Conservation (phyloP, 2,888 invertebrate genomes). For the Eupeodes luniger region DNA sequence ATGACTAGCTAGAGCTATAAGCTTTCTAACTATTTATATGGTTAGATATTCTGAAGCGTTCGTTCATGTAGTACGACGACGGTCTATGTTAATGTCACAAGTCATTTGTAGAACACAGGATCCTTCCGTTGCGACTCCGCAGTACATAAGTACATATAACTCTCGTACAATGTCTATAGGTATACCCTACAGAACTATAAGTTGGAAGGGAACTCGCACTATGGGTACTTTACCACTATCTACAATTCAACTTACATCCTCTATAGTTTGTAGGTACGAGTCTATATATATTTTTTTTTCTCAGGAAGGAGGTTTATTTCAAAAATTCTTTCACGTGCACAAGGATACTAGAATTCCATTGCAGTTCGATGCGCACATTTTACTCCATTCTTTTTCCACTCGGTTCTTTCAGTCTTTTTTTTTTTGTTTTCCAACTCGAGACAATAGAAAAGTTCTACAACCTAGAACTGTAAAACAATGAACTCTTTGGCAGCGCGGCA, state of each 20-base stretch:
- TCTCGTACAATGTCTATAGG: not conserved
- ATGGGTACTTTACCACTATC: not conserved
- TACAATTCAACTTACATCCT: not conserved
- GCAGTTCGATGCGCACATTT: constrained; percentile 76
- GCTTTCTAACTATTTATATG: not conserved
- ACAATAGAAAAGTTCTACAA: constrained; percentile 70
- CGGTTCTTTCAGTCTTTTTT: constrained; percentile 31
- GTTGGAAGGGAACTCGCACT: constrained; percentile 12
- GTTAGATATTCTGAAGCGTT: not conserved
- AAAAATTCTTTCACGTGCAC: constrained; percentile 75
- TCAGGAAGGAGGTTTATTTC: constrained; percentile 59
- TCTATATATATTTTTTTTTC: not conserved
- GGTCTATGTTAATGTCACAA: constrained; percentile 74
- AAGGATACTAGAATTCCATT: constrained; percentile 74
- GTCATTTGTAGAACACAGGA: constrained; percentile 73
- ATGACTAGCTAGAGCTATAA: not conserved
- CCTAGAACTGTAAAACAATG: constrained; percentile 74
- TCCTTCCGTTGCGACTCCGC: constrained; percentile 63
- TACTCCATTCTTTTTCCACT: constrained; percentile 42
- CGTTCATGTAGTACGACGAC: constrained; percentile 7
- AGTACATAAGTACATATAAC: not conserved
- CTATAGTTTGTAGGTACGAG: not conserved
- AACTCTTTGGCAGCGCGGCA: constrained; percentile 56
- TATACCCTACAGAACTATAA: too few relatives aligned
- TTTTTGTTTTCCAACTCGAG: constrained; percentile 17